Evolutionary conservation across 2,113 vertebrate species (phyloP).

Genomic region (Pimephales promelas): DNA sequence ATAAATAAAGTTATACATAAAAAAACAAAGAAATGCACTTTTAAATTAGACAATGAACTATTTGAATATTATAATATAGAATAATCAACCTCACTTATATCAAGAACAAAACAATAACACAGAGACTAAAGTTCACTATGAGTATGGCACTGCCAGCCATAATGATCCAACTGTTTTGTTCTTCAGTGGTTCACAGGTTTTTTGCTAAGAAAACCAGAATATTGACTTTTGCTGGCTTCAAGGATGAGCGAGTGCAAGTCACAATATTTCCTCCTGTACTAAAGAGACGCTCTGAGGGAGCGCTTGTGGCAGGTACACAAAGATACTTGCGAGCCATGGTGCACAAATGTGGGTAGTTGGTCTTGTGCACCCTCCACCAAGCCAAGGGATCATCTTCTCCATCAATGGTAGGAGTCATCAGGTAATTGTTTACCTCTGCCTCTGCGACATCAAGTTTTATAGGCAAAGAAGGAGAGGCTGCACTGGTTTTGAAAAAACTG

Average conservation of each 20-base stretch:
- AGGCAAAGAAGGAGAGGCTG: background rate
- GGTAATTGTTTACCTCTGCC: slow-evolving; percentile 25
- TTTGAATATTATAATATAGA: too few species aligned
- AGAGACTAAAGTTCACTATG: too few species aligned
- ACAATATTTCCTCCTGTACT: slow-evolving; percentile 3
- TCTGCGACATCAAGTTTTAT: background rate
- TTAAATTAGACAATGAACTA: too few species aligned
- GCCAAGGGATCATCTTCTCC: background rate
- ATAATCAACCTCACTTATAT: too few species aligned
- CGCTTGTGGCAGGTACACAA: slow-evolving; percentile 1
- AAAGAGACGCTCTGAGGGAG: background rate
- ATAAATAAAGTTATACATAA: too few species aligned
- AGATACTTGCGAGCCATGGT: slow-evolving; percentile 3
- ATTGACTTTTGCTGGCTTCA: background rate
- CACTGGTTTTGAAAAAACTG: slow-evolving; percentile 27
- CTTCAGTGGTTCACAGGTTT: too few species aligned
- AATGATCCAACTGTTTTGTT: too few species aligned
- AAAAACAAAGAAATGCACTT: too few species aligned
- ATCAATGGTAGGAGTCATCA: background rate
- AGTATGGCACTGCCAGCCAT: too few species aligned
- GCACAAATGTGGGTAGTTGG: background rate
- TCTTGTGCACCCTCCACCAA: slow-evolving; percentile 14
- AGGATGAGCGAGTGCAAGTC: background rate
- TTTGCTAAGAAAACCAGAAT: too few species aligned
- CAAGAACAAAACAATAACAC: too few species aligned